Base-by-base conservation (phyloP, 2,888 invertebrate species). In the Leptinotarsa rubiginosa region DNA sequence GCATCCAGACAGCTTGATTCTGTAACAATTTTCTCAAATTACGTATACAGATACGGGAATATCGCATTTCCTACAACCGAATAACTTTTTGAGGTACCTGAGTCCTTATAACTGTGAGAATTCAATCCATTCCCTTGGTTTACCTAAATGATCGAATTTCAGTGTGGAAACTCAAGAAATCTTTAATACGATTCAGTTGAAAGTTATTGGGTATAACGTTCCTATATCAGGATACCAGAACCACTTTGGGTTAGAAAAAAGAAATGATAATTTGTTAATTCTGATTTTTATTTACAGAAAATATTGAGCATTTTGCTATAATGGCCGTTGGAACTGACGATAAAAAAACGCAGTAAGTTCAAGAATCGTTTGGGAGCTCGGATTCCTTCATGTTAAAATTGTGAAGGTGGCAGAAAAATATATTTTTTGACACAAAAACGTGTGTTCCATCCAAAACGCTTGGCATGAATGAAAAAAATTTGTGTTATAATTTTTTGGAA, bases 91-190 rank as follows among this genome's bases (percentile, higher is more conserved):
- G 62, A n/a, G 62, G 62, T 62, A 62, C 62, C 62, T 10, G 62
- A 62, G 62, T 62, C 31, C 62, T 62, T 62, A 62, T n/a, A 62
- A 62, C 62, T 62, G 62, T 41, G 62, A 62, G 62, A 62, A 62
- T n/a, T 62, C 16, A 41, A n/a, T n/a, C 18, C 41, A 16, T 13
- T 62, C 62, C 16, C 41, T 41, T 4, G 41, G n/a, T 31, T 25
- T n/a, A 31, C 62, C n/a, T 7, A 31, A 31, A n/a, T 0, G 15
- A 62, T 62, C 31, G 41, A 41, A 25, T 62, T 62, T n/a, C 62
- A 62, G 7, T 25, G 62, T 25, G 31, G 31, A 41, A 62, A 62
- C 3, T 31, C 25, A 16, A 62, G 41, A 62, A 41, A 10, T 10
- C 10, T 7, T 31, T 1, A 1, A 31, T 31, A 31, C 31, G 1